Evolutionary conservation across 1,140 invertebrate genomes (phyloP), one percentile per base, ranked within the genome.

Genomic region (Pogonus chalceus): DNA sequence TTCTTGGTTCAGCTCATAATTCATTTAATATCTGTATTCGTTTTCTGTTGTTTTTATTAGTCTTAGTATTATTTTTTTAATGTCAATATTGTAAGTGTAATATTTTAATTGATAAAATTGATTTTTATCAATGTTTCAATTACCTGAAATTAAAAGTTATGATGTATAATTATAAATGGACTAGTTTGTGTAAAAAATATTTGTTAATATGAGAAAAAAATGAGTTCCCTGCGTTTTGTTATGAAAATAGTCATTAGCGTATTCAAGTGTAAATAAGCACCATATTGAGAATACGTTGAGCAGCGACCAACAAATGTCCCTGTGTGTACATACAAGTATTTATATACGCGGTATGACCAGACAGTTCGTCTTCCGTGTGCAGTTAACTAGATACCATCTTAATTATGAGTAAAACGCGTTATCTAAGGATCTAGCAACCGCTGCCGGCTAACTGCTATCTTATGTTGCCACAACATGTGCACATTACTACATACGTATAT

Each of bases 401-500:
- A 43, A 43, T 43, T 43, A 43, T 43, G 37, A 43, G 37, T 43
- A 43, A 43, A 43, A 43, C 37, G 37, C 18, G 37, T 43, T 43
- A 43, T 43, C 37, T 43, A 3, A 43, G 37, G 18, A 43, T 43
- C 37, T 43, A 43, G 37, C 37, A 43, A 43, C 37, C 37, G 37
- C 37, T 43, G 37, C 37, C 37, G 37, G 18, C 37, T 43, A 7
- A 18, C 37, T 16, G 18, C n/a, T n/a, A n/a, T 16, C 4, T 16
- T 4, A 16, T 43, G 18, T 43, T 43, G 9, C 37, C 37, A 43
- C 37, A 43, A 43, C 37, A 43, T 43, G 37, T 43, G 37, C 18
- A 18, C 26, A 31, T 14, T 7, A 7, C 14, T 14, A 31, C 26
- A 31, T 14, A 31, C 26, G 4, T 43, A 43, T 43, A 43, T 16